Conservation (phyloP, 1,140 invertebrate species). For the Cherax destructor region DNA sequence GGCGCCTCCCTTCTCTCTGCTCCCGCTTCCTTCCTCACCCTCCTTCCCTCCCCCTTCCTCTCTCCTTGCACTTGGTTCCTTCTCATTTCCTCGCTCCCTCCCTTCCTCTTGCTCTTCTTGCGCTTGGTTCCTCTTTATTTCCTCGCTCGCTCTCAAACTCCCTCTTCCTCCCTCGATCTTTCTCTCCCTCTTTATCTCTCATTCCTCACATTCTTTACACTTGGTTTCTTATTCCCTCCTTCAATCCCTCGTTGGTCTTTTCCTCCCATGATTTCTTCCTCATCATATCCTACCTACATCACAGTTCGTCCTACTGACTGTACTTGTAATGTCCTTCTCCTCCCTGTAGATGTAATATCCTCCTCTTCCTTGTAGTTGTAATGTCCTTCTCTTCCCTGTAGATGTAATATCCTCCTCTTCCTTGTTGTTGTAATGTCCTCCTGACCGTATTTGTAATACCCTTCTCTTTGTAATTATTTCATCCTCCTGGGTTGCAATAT, state of each 20-base stretch:
- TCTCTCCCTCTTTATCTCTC: not conserved
- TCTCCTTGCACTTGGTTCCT: not conserved
- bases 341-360: too few species aligned
- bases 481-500: too few species aligned
- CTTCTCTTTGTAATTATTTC: too few species aligned
- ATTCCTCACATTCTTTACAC: not conserved
- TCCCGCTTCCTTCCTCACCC: not conserved
- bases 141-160: not conserved
- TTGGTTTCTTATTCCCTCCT: not conserved
- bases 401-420: too few species aligned
- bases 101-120: not conserved
- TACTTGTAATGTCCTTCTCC: too few species aligned
- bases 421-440: too few species aligned
- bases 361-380: too few species aligned
- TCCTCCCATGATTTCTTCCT: not conserved
- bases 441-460: too few species aligned
- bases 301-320: too few species aligned
- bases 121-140: not conserved
- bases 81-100: not conserved
- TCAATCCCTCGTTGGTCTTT: not conserved
- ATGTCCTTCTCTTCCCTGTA: too few species aligned
- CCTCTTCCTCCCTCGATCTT: not conserved
- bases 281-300: too few species aligned
- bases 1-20: too few species aligned
- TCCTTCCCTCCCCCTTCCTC: not conserved